These are phyloP conservation scores for Hepsetus odoe DNA, from an alignment of 2,113 vertebrate species.

Conservation along the genomic window DNA sequence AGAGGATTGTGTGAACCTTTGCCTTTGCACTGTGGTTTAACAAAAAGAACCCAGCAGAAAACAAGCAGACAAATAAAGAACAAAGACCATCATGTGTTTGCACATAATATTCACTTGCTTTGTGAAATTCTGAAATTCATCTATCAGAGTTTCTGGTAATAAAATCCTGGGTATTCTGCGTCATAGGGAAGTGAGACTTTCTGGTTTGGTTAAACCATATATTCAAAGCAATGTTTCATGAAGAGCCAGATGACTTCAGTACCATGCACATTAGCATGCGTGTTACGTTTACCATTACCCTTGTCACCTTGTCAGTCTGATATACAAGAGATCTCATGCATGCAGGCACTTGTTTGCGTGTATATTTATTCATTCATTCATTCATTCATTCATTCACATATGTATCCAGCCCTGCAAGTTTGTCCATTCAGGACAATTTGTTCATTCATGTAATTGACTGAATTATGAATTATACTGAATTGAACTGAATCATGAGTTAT, in stretches of 20 bases:
- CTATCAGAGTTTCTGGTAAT: background rate
- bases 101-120: background rate
- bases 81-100: background rate
- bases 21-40: background rate
- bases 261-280: conserved; percentile 26
- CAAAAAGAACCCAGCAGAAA: background rate
- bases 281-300: background rate
- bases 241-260: conserved; percentile 12
- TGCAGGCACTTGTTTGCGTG: background rate
- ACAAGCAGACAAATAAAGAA: background rate
- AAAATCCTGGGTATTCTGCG: background rate
- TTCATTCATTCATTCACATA: background rate
- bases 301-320: background rate
- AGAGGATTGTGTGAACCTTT: background rate
- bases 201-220: background rate
- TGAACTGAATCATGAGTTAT: too few relatives aligned
- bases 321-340: background rate
- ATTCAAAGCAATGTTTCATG: conserved; percentile 36
- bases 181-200: conserved; percentile 27
- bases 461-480: too few relatives aligned
- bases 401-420: background rate
- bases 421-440: background rate
- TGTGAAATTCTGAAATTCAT: background rate
- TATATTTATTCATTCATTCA: background rate
- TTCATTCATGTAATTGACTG: background rate